These are phyloP conservation scores for Hemiprocne comata DNA, from an alignment of 2,113 vertebrate genomes.

Conservation along the genomic window DNA sequence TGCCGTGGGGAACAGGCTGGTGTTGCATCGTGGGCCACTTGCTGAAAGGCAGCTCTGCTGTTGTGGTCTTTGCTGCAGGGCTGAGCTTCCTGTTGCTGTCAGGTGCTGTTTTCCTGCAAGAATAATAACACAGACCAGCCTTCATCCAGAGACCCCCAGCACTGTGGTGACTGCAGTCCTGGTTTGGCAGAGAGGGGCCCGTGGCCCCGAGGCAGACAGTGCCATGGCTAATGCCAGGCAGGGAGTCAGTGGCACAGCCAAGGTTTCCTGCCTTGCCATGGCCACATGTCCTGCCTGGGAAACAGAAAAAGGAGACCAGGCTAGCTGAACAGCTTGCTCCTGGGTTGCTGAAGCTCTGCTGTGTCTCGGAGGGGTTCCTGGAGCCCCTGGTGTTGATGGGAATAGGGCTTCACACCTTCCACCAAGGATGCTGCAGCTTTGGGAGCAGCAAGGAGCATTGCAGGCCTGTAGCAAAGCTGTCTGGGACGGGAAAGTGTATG, in stretches of 20 bases:
- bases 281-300: background rate
- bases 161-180: background rate
- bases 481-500: accelerated
- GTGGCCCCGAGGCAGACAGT: accelerated
- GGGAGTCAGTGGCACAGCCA: background rate
- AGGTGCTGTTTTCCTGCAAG: background rate
- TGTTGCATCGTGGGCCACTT: accelerated
- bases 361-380: background rate
- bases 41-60: background rate
- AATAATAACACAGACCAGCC: background rate
- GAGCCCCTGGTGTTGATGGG: background rate
- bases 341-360: background rate
- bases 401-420: background rate
- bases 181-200: background rate
- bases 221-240: background rate
- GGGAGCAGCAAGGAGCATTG: background rate
- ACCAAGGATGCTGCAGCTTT: background rate
- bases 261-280: background rate
- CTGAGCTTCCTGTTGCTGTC: too few species aligned
- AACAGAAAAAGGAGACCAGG: background rate
- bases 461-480: accelerated
- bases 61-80: accelerated
- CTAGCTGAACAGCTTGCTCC: background rate
- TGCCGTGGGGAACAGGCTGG: accelerated
- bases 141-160: background rate